Evolutionary conservation across 2,888 invertebrate genomes (phyloP).

Genomic region (Nebria salina): DNA sequence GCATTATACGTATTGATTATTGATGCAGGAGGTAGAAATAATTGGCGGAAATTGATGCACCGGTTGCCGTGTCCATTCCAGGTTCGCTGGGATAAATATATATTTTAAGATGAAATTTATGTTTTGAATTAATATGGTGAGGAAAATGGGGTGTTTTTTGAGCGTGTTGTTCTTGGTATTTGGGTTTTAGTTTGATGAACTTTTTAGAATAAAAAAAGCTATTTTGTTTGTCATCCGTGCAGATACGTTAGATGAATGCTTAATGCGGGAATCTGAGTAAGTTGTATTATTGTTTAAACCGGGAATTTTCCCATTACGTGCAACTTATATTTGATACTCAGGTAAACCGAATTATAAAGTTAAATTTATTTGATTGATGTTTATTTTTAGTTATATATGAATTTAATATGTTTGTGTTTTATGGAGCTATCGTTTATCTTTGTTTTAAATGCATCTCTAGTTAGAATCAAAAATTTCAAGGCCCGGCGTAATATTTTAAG

Average conservation of each 20-base stretch:
- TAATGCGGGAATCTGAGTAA: neutral
- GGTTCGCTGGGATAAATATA: no score
- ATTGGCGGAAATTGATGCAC: neutral
- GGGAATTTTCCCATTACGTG: neutral
- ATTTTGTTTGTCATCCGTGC: neutral
- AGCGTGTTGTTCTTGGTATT: neutral
- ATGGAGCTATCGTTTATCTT: no score
- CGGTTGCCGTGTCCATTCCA: neutral
- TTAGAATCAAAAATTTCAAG: conserved; percentile 27
- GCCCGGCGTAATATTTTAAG: no score
- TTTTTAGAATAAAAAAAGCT: neutral
- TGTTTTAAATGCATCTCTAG: conserved; percentile 20
- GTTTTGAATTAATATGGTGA: no score
- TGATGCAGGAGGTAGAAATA: neutral
- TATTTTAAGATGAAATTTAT: no score
- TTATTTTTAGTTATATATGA: no score
- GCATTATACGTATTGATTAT: neutral
- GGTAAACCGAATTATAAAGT: neutral
- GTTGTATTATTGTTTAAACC: neutral
- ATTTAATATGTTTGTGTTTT: no score
- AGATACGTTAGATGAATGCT: neutral
- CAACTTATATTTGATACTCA: neutral
- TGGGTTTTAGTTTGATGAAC: neutral
- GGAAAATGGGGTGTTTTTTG: no score
- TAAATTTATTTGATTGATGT: neutral